A percentile compares a stretch with the other conserved stretches of the same genome.
Conservation (phyloP, 2,888 invertebrate species). For the Pachliopta kotzebuea region DNA sequence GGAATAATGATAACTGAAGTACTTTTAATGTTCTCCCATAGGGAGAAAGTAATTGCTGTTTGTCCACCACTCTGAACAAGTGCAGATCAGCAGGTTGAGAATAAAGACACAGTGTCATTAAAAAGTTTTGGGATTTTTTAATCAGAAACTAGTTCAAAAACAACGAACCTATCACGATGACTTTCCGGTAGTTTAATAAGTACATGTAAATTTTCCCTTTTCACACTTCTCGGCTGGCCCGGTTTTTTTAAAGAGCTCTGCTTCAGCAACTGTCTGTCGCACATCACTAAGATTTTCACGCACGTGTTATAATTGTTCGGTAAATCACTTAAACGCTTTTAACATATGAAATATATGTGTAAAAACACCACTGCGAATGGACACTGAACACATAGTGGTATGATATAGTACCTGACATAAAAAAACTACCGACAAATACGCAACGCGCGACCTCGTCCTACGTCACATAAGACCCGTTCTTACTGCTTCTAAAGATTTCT, state of each 20-base stretch:
- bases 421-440: slow-evolving; percentile 25
- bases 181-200: slow-evolving; percentile 60
- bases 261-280: slow-evolving; percentile 54
- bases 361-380: slow-evolving; percentile 16
- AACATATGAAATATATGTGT: background rate
- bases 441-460: slow-evolving; percentile 19
- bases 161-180: slow-evolving; percentile 48
- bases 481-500: background rate
- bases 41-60: background rate
- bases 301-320: background rate
- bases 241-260: slow-evolving; percentile 58
- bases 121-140: background rate
- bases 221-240: slow-evolving; percentile 37
- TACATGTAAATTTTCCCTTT: slow-evolving; percentile 55
- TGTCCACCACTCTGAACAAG: background rate
- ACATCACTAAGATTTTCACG: slow-evolving; percentile 39
- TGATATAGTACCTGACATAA: slow-evolving; percentile 21
- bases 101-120: background rate
- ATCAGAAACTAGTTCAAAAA: background rate
- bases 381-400: slow-evolving; percentile 19
- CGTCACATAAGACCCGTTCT: slow-evolving; percentile 21
- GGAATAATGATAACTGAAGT: background rate
- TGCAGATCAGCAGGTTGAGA: background rate
- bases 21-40: background rate
- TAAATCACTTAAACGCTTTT: slow-evolving; percentile 3